phyloP scores from a whole-genome alignment of 23 tunicate species.

The Corella eumyota region DNA sequence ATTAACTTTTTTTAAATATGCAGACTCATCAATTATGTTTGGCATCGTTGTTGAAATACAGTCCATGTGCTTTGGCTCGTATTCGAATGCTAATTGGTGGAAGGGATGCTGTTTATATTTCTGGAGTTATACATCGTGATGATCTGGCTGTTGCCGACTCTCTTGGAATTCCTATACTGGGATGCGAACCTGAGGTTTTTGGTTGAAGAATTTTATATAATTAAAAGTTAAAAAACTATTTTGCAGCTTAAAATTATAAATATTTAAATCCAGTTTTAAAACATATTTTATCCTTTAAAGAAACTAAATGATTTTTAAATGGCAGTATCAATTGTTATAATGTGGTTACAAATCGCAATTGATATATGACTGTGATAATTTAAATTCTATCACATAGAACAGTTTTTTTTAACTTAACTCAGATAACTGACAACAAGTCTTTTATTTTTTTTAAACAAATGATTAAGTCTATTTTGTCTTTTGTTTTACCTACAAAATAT shows the following conservation, averaged over 20 bases:
- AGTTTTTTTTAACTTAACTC: too few species aligned
- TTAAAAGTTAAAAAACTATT: neutral
- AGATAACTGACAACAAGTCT: too few species aligned
- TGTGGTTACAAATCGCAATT: too few species aligned
- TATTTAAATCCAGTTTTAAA: neutral
- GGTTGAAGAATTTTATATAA: too few species aligned
- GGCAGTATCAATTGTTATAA: too few species aligned
- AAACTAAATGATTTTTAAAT: too few species aligned
- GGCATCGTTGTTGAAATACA: constrained; percentile 49
- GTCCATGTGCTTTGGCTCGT: constrained; percentile 63
- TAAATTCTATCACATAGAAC: too few species aligned
- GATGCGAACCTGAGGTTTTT: constrained; percentile 84
- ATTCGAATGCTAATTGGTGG: constrained; percentile 56
- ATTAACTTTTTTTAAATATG: neutral
- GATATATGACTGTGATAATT: too few species aligned
- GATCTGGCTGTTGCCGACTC: constrained; percentile 82
- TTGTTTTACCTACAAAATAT: too few species aligned
- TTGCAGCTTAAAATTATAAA: neutral
- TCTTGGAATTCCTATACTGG: constrained; percentile 68
- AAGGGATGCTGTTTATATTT: constrained; percentile 58
- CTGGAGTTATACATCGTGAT: constrained; percentile 64
- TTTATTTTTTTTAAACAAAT: too few species aligned
- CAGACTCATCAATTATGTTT: constrained; percentile 87
- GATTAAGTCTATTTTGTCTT: too few species aligned
- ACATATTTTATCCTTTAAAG: neutral